Evolutionary conservation across 2,797 vertebrate species (phyloP).

Genomic region (Platalea minor): DNA sequence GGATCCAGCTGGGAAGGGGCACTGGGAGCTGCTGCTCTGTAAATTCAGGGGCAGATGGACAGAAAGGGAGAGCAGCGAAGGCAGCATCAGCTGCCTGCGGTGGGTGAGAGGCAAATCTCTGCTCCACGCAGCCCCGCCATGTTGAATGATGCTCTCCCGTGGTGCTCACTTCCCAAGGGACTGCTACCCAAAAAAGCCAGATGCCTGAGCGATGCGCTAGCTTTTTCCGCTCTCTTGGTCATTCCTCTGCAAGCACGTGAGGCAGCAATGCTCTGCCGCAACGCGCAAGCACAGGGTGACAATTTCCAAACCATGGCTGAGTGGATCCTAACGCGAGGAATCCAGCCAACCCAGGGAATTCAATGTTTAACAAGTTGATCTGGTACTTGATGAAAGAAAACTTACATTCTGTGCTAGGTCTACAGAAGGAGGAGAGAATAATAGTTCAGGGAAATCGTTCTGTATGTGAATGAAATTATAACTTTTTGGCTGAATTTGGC

Average conservation of each 20-base stretch:
- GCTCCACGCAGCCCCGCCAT: fast-evolving
- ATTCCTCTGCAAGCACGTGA: not conserved
- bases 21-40: not conserved
- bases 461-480: not conserved
- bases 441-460: not conserved
- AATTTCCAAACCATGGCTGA: fast-evolving
- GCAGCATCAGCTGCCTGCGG: not conserved
- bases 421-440: not conserved
- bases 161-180: not conserved
- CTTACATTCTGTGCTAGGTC: not conserved
- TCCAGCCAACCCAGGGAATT: not conserved
- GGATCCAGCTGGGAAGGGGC: fast-evolving
- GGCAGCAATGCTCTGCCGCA: not conserved
- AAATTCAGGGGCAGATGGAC: not conserved
- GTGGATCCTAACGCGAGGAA: fast-evolving
- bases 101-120: fast-evolving
- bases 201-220: not conserved
- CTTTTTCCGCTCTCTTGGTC: not conserved
- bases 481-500: not conserved
- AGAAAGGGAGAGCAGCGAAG: not conserved
- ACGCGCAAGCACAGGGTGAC: not conserved
- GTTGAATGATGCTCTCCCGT: not conserved
- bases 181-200: not conserved
- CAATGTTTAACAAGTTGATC: not conserved
- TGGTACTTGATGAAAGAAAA: not conserved